Base-by-base conservation (phyloP, 2,113 vertebrate genomes). In the Pygoscelis antarcticus region DNA sequence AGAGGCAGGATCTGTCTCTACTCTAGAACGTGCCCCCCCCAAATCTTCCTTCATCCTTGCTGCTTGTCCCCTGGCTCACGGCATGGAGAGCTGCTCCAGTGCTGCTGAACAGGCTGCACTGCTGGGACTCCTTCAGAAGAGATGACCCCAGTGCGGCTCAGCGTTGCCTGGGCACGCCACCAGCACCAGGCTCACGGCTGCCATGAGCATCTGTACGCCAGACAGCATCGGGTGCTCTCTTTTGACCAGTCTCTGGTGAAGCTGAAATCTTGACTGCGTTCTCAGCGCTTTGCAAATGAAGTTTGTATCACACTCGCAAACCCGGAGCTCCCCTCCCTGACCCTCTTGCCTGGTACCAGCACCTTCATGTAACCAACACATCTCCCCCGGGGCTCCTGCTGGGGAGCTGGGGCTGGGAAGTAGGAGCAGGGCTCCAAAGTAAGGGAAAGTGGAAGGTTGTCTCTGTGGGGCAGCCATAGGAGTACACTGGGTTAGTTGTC, bases 91-190 rank as follows among this genome's bases (percentile, higher is more conserved):
- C 46, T 89, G 36, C 25, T 21, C 13, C 38, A 36, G 68, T 15
- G 21, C 20, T 83, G 70, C 47, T 55, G 61, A 66, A 16, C 20
- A 52, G 34, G 14, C 44, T 87, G 49, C 10, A 8, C 42, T 89
- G 20, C 51, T 78, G 23, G 9, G 14, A 32, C 6, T 4, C 11
- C 9, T 71, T 80, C 3, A 2, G 44, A 40, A 82, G 40, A 71
- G 68, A 29, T 51, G 27, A 46, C 9, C 7, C 19, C 55, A 62
- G 23, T 0, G 6, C 0, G 0, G 36, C 46, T 78, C 46, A 46
- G 21, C 3, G 1, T 81, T 4, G 0, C 25, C 36, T 57, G 17
- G 44, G 34, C 55, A 62, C 0, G 0, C 16, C 65, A 76, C 38
- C 17, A 51, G 47, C 54, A 57, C 16, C 29, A 69, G 44, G 49